Conservation (phyloP, 2,888 invertebrate genomes). For the Merodon equestris region DNA sequence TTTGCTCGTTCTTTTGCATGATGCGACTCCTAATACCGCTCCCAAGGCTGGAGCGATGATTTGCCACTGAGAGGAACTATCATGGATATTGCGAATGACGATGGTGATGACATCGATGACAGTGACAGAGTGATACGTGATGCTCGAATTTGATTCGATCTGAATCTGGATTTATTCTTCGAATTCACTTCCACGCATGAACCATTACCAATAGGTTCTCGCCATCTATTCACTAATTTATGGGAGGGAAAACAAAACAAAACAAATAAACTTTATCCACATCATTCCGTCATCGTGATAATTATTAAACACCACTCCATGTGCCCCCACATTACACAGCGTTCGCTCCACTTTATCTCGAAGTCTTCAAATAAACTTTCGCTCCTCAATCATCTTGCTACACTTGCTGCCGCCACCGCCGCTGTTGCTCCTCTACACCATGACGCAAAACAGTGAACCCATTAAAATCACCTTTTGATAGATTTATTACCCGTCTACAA, state of each 20-base stretch:
- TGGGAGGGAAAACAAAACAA: conserved; percentile 40
- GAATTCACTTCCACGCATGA: no score
- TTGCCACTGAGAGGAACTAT: conserved; percentile 64
- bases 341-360: conserved; percentile 55
- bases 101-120: conserved; percentile 55
- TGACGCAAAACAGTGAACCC: conserved; percentile 69
- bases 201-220: no score
- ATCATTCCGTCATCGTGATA: conserved; percentile 65
- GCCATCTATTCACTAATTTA: conserved; percentile 15
- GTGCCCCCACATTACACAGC: conserved; percentile 70
- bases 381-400: conserved; percentile 63
- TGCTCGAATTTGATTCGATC: conserved; percentile 33
- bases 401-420: conserved; percentile 27
- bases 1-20: background rate
- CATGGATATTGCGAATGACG: conserved; percentile 56
- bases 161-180: no score
- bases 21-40: conserved; percentile 33
- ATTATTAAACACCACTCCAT: conserved; percentile 67
- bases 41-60: conserved; percentile 47
- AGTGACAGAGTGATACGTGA: conserved; percentile 53
- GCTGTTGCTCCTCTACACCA: conserved; percentile 40
- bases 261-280: conserved; percentile 59
- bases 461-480: conserved; percentile 75
- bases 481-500: conserved; percentile 75
- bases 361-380: conserved; percentile 68